Conservation (phyloP, 2,113 vertebrate species). For the Deroptyus accipitrinus region DNA sequence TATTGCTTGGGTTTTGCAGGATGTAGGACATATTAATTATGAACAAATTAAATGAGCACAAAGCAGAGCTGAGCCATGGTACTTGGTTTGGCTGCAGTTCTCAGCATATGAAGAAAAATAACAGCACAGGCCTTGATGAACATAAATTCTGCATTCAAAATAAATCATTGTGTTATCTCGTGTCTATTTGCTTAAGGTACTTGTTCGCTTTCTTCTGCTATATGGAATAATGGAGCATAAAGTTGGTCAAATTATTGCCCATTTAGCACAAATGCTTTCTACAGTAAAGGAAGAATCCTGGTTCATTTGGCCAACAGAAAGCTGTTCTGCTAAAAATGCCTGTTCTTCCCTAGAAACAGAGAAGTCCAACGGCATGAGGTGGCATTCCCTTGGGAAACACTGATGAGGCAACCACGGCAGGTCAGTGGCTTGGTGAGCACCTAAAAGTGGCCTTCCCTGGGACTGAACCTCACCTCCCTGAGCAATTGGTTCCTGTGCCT, state of each 20-base stretch:
- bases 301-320: not conserved
- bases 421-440: fast-evolving
- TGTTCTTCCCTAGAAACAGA: not conserved
- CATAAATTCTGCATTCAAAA: not conserved
- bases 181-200: not conserved
- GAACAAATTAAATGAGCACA: conserved; percentile 10
- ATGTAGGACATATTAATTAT: conserved; percentile 35
- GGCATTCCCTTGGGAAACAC: not conserved
- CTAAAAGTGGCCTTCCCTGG: not conserved
- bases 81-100: conserved; percentile 11
- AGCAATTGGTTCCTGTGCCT: not conserved
- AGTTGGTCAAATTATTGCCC: not conserved
- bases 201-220: not conserved
- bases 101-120: not conserved
- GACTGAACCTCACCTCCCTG: not conserved
- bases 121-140: not conserved
- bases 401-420: not conserved
- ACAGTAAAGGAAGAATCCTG: not conserved
- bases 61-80: conserved; percentile 26
- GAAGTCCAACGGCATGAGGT: not conserved
- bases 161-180: not conserved
- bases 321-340: not conserved
- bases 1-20: conserved; percentile 33
- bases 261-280: not conserved
- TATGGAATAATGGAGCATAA: not conserved